Conservation (phyloP, 2,888 invertebrate species). For the Troides aeacus region DNA sequence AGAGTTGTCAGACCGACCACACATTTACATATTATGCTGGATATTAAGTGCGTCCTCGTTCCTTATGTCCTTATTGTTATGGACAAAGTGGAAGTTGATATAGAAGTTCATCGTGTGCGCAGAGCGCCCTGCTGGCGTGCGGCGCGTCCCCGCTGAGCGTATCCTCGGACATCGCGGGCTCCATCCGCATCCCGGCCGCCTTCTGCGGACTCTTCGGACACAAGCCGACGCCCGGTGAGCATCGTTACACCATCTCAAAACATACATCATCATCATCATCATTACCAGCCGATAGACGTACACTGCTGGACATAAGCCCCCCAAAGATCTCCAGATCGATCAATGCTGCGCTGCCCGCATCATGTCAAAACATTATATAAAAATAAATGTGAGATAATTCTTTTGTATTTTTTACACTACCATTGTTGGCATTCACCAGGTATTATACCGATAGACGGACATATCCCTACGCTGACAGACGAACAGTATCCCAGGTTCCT, state of each 20-base stretch:
- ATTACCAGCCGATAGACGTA: not conserved
- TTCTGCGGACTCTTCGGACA: constrained; percentile 94
- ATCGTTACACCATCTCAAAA: not conserved
- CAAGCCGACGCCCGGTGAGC: constrained; percentile 86
- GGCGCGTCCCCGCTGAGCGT: constrained; percentile 89
- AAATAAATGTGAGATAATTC: too few species aligned
- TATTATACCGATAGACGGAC: constrained; percentile 78
- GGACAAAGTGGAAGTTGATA: too few species aligned
- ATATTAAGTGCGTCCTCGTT: too few species aligned
- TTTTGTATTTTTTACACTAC: too few species aligned
- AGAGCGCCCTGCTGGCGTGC: constrained; percentile 86
- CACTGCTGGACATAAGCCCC: too few species aligned
- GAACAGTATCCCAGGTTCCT: constrained; percentile 72
- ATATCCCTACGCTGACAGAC: constrained; percentile 79
- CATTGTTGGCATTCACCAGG: constrained; percentile 51
- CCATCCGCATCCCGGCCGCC: constrained; percentile 91
- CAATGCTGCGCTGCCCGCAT: too few species aligned
- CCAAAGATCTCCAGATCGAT: too few species aligned
- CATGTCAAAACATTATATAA: too few species aligned
- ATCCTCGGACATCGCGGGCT: constrained; percentile 93
- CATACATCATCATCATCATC: not conserved
- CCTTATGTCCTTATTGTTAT: too few species aligned
- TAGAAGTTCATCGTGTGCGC: constrained; percentile 8
- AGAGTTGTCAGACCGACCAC: too few species aligned
- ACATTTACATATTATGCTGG: too few species aligned